A percentile compares a stretch with the other conserved stretches of the same genome.
phyloP scores from a whole-genome alignment of 2,888 invertebrate species.

The Octonoba sinensis region DNA sequence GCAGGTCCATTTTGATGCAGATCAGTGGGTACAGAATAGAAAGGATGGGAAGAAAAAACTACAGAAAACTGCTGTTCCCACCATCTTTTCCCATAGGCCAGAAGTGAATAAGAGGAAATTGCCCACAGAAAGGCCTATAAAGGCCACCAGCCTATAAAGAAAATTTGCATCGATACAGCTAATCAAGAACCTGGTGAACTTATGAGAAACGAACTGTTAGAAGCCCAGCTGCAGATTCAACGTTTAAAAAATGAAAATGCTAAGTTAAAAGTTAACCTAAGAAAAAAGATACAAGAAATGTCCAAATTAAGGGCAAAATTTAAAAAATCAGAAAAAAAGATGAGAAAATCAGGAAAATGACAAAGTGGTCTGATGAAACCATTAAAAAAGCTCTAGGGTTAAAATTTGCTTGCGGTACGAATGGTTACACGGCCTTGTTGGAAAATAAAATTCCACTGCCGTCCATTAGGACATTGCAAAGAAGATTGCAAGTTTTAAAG shows the following conservation, averaged over 20 bases:
- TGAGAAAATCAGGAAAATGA: background rate
- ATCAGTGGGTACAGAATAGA: constrained; percentile 1
- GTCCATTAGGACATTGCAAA: background rate
- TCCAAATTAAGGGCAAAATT: background rate
- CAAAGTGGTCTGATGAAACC: constrained; percentile 2
- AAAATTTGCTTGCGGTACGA: constrained; percentile 15
- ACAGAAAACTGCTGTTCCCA: background rate
- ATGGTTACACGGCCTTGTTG: constrained; percentile 3
- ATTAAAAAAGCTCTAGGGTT: constrained; percentile 3
- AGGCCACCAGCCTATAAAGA: background rate
- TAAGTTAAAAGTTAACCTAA: background rate
- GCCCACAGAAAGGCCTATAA: no score
- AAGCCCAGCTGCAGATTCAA: background rate
- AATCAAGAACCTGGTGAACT: background rate
- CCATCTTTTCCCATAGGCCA: background rate
- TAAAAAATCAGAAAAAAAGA: background rate
- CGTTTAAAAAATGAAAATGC: background rate
- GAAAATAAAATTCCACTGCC: background rate
- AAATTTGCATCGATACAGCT: background rate
- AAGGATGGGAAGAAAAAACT: constrained; percentile 12
- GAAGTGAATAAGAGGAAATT: background rate
- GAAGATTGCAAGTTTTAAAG: constrained; percentile 3
- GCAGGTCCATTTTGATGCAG: constrained; percentile 20
- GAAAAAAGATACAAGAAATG: background rate
- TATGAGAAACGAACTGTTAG: background rate